Percentiles rank a stretch among this genome's conserved stretches.
phyloP scores from a whole-genome alignment of 2,888 invertebrate species.

The Metallyticus violacea region DNA sequence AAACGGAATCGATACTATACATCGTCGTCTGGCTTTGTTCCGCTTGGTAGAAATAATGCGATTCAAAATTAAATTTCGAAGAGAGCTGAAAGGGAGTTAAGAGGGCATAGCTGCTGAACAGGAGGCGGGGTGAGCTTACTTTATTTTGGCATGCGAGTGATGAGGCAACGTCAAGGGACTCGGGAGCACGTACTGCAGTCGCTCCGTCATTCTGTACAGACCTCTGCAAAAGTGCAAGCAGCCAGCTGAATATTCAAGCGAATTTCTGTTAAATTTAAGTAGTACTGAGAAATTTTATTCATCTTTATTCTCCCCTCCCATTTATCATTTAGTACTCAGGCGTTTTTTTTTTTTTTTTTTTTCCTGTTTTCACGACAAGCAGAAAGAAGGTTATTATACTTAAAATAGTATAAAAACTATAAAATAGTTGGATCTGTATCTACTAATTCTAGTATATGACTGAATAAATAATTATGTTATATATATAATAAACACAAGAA shows the following conservation, averaged over 20 bases:
- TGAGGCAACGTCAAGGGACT: background rate
- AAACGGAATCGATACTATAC: background rate
- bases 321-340: too few species aligned
- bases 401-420: too few species aligned
- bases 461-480: too few species aligned
- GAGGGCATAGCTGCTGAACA: background rate
- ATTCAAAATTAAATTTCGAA: slow-evolving; percentile 29
- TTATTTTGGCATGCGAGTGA: slow-evolving; percentile 23
- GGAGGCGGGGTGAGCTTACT: background rate
- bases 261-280: too few species aligned
- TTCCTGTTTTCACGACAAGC: too few species aligned
- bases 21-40: slow-evolving; percentile 7
- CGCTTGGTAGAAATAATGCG: slow-evolving; percentile 25
- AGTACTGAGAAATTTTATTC: too few species aligned
- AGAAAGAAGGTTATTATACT: too few species aligned
- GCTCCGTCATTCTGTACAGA: background rate
- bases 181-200: background rate
- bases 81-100: slow-evolving; percentile 2
- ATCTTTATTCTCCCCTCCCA: too few species aligned
- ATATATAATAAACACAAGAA: too few species aligned
- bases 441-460: too few species aligned
- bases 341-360: too few species aligned
- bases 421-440: too few species aligned
- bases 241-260: background rate
- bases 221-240: background rate